Evolutionary conservation across 1,140 invertebrate genomes (phyloP).

Genomic region (Sycophaga agraensis): DNA sequence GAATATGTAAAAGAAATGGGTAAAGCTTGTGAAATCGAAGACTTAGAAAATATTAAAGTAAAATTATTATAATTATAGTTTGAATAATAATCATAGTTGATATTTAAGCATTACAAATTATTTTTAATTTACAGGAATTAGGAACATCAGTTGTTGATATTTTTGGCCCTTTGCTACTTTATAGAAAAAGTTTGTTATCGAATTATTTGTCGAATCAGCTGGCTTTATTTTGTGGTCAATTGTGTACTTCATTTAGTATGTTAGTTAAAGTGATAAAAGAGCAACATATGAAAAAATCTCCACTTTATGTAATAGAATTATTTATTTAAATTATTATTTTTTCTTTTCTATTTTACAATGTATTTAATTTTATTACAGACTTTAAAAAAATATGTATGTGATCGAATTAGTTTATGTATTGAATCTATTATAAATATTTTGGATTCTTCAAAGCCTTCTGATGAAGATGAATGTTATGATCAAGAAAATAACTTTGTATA

Average conservation of each 20-base stretch:
- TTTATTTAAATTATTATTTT: slow-evolving; percentile 7
- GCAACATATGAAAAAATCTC: slow-evolving; percentile 44
- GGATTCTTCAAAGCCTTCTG: slow-evolving; percentile 40
- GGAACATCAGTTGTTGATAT: slow-evolving; percentile 48
- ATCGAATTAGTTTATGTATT: slow-evolving; percentile 48
- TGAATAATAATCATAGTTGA: slow-evolving; percentile 1
- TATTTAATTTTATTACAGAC: slow-evolving; percentile 33
- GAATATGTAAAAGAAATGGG: slow-evolving; percentile 53
- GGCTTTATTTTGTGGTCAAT: slow-evolving; percentile 45
- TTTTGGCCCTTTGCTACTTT: slow-evolving; percentile 45
- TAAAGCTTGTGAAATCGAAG: slow-evolving; percentile 47
- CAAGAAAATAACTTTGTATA: slow-evolving; percentile 52
- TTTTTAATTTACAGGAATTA: slow-evolving; percentile 41
- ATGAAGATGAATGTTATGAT: slow-evolving; percentile 45
- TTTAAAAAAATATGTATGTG: slow-evolving; percentile 51
- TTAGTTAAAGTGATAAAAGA: slow-evolving; percentile 47
- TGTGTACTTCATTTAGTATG: slow-evolving; percentile 45
- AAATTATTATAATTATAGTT: neutral
- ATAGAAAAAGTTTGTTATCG: slow-evolving; percentile 45
- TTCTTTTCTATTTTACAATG: slow-evolving; percentile 5
- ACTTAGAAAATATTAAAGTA: slow-evolving; percentile 54
- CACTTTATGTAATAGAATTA: slow-evolving; percentile 47
- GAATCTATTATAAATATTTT: slow-evolving; percentile 46
- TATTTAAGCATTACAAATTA: slow-evolving; percentile 5
- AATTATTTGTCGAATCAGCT: slow-evolving; percentile 42